Base-by-base conservation (phyloP, 2,797 vertebrate genomes). In the Diceros bicornis region DNA sequence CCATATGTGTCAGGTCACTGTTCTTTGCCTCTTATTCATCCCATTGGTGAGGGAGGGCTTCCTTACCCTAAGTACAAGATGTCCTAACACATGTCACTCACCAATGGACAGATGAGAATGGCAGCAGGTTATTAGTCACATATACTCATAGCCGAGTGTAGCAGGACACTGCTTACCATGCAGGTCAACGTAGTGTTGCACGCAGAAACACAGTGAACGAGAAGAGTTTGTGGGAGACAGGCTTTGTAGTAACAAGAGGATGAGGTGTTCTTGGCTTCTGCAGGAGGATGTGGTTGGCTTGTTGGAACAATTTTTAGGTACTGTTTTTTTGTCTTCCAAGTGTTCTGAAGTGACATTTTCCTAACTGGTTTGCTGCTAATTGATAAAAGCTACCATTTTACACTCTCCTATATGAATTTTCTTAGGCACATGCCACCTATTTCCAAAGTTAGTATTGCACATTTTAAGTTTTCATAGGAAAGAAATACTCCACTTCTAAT, bases 1-100 rank as follows among this genome's bases (percentile, higher is more conserved):
- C n/a, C 50, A 23, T 57, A 18, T 29, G 6, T 10, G 23, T 37
- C 34, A 61, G 16, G 29, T 57, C 34, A n/a, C 8, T 32, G 18
- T 55, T 29, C 50, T 55, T 27, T 37, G 41, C 13, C 17, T 62
- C 34, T 9, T 71, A 47, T 17, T 32, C 34, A 23, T 14, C 18
- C 37, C 25, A 4, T 1, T 8, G 5, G 3, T n/a, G 32, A 72
- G 20, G 8, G 27, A 44, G 29, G 29, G 3, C 18, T 89, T 71
- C 9, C 2, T 11, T 21, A 20, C 20, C 9, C 4, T 12, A 44
- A 21, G 5, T 13, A 20, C 5, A 32, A 69, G 34, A n/a, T 74
- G 27, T 69, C 20, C 61, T 55, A 32, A 68, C 12, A 52, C 6
- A 14, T 14, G 37, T 11, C 20, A 11, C 2, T 21, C 0, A 1